Percentiles rank a stretch among this genome's conserved stretches.
Conservation (phyloP, 2,113 vertebrate species). For the Pagrus major region DNA sequence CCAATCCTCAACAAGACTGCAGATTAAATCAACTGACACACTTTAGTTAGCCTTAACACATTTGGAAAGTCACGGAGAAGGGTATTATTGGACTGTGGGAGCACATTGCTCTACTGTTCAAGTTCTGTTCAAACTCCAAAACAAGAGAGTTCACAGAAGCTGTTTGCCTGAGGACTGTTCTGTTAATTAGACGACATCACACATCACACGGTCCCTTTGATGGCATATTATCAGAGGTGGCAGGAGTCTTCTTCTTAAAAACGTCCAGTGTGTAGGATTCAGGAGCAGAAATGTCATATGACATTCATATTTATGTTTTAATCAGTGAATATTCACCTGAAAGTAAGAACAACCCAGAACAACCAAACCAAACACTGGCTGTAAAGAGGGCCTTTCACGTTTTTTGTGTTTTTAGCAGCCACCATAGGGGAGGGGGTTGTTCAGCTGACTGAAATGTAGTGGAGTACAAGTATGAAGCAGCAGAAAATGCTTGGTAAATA, state of each 20-base stretch:
- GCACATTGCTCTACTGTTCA: slow-evolving; percentile 29
- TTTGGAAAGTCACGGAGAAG: not conserved
- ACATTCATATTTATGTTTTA: no score
- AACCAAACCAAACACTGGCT: no score
- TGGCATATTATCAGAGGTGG: not conserved
- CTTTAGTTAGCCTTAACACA: not conserved
- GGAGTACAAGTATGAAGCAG: not conserved
- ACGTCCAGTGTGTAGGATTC: no score
- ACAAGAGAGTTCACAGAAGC: not conserved
- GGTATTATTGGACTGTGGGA: no score
- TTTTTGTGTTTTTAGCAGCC: no score
- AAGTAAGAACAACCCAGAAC: no score
- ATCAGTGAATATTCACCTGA: no score
- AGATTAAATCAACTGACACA: not conserved
- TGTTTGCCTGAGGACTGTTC: not conserved
- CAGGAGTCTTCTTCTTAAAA: not conserved
- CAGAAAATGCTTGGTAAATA: no score
- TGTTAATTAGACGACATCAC: not conserved
- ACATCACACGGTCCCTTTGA: not conserved
- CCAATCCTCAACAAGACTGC: not conserved
- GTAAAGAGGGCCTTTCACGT: no score
- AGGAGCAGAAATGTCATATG: no score
- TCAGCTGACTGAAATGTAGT: no score
- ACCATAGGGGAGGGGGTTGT: no score
- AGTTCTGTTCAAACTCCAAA: not conserved